phyloP scores from a whole-genome alignment of 2,797 vertebrate genomes.

The Gymnothorax javanicus region DNA sequence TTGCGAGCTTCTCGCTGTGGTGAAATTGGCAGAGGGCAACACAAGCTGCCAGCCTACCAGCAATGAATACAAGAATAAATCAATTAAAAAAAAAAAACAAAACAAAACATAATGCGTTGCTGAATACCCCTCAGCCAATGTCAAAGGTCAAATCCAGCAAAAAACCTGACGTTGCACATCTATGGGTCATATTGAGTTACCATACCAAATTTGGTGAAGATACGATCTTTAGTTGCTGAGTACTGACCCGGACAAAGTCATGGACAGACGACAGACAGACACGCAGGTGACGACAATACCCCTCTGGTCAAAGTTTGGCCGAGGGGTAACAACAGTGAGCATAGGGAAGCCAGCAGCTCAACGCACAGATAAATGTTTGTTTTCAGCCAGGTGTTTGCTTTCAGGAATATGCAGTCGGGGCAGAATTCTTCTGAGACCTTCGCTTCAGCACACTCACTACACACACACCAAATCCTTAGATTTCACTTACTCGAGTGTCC shows the following conservation, averaged over 20 bases:
- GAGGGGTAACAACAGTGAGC: too few species aligned
- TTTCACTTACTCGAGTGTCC: constrained; percentile 81
- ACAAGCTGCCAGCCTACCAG: neutral
- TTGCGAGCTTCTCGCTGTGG: constrained; percentile 1
- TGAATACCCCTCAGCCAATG: too few species aligned
- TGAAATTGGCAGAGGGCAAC: neutral
- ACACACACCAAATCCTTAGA: neutral
- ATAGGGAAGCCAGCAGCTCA: neutral
- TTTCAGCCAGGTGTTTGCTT: constrained; percentile 12
- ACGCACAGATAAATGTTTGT: constrained; percentile 21
- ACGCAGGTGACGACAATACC: too few species aligned
- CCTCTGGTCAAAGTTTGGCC: too few species aligned
- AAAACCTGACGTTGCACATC: neutral
- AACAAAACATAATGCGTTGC: too few species aligned
- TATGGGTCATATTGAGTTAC: too few species aligned
- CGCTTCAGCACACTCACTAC: constrained; percentile 4
- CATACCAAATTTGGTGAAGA: too few species aligned
- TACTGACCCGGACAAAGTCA: too few species aligned
- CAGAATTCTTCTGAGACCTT: neutral
- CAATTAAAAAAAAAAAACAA: neutral
- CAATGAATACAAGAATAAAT: neutral
- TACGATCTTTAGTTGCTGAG: too few species aligned
- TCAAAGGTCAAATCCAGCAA: neutral
- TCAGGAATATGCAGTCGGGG: neutral
- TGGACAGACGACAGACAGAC: too few species aligned